These are phyloP conservation scores for Hydrotaea diabolus DNA, from an alignment of 2,888 invertebrate genomes.

Conservation along the genomic window DNA sequence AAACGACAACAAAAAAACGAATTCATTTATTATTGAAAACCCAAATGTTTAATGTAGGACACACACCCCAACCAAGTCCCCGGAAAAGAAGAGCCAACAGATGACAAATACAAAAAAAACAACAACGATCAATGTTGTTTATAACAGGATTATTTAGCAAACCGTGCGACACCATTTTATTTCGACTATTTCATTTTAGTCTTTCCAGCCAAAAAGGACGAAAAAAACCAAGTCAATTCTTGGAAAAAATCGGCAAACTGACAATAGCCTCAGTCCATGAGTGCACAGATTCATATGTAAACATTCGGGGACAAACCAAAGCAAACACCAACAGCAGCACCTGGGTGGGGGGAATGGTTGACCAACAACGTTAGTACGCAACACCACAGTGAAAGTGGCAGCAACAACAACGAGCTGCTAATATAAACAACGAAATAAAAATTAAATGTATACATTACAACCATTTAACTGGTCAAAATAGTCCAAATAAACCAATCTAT, in stretches of 20 bases:
- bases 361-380: not conserved
- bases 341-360: not conserved
- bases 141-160: constrained; percentile 50
- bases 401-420: constrained; percentile 70
- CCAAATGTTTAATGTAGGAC: constrained; percentile 46
- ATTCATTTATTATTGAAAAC: constrained; percentile 52
- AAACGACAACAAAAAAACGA: too few species aligned
- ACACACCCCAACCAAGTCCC: not conserved
- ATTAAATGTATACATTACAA: constrained; percentile 75
- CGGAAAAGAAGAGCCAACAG: not conserved
- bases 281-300: constrained; percentile 17
- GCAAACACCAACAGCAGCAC: not conserved
- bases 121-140: constrained; percentile 51
- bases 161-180: constrained; percentile 19
- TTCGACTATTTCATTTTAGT: constrained; percentile 32
- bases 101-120: not conserved
- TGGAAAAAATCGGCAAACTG: not conserved
- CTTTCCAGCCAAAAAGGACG: constrained; percentile 16
- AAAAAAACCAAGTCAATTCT: not conserved
- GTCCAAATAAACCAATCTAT: constrained; percentile 28
- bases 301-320: constrained; percentile 8
- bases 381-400: too few species aligned
- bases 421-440: constrained; percentile 79
- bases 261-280: not conserved
- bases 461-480: constrained; percentile 23